Base-by-base conservation (phyloP, 2,113 vertebrate species). In the Xyliphius kryptos region DNA sequence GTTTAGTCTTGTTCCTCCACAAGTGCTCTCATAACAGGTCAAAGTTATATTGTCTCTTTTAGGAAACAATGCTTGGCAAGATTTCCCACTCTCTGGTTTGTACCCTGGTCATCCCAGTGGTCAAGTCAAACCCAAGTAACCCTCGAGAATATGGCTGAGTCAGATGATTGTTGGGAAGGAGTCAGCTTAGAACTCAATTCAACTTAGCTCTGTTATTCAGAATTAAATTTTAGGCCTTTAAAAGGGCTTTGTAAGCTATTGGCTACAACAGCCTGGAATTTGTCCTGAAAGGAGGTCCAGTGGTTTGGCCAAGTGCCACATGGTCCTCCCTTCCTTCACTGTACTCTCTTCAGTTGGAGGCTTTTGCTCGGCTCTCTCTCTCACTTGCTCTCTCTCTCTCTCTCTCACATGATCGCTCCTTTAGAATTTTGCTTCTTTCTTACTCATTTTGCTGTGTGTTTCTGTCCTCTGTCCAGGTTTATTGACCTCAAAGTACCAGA, bases 381-480 rank as follows among this genome's bases (percentile, higher is more conserved):
- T n/a, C n/a, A n/a, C n/a, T n/a, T n/a, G n/a, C n/a, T n/a, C n/a
- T n/a, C 21, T 44, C 67, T n/a, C n/a, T n/a, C n/a, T n/a, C n/a
- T n/a, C n/a, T n/a, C n/a, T n/a, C n/a, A n/a, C n/a, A n/a, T n/a
- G n/a, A n/a, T n/a, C n/a, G n/a, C 13, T 13, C 0, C 19, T 51
- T 36, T 38, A 15, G 53, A 41, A 49, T 64, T 71, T 49, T 71
- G 36, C 13, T 15, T 3, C 26, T 57, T 38, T 56, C 36, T 66
- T 20, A 43, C 21, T 46, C 32, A 41, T 47, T 69, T 59, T 59
- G 47, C 47, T 60, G 11, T 65, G 67, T 50, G 70, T 67, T 53
- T 38, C 1, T 73, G 68, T 69, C 69, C 74, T 74, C 59, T 74
- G 56, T 16, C 50, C 48, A 19, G 48, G 63, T 56, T 43, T 57